Percentiles rank a stretch among this genome's conserved stretches.
phyloP scores from a whole-genome alignment of 2,113 vertebrate species.

The Urocynchramus pylzowi region DNA sequence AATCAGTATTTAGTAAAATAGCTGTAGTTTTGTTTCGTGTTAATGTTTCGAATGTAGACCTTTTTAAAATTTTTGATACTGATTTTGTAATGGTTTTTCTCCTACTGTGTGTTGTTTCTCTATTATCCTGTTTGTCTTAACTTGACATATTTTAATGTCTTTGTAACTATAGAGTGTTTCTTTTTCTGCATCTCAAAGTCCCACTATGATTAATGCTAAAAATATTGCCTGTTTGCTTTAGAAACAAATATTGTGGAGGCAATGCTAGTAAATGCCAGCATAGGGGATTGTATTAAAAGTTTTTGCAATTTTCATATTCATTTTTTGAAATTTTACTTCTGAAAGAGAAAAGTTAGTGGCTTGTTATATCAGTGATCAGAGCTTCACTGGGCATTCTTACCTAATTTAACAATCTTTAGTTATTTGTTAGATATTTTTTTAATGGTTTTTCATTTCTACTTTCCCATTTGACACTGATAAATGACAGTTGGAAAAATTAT shows the following conservation, averaged over 20 bases:
- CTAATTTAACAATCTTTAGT: neutral
- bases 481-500: neutral
- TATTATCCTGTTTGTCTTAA: neutral
- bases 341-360: neutral
- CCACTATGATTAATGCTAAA: neutral
- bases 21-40: neutral
- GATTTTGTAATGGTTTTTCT: neutral
- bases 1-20: neutral
- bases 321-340: neutral
- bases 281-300: neutral
- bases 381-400: neutral
- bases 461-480: neutral
- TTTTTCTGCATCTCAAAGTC: neutral
- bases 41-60: neutral
- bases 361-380: neutral
- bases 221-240: neutral
- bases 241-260: neutral
- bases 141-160: neutral
- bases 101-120: neutral
- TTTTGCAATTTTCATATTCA: neutral
- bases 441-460: neutral
- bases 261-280: neutral
- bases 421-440: neutral
- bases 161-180: rapidly evolving
- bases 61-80: neutral